Evolutionary conservation across 2,888 invertebrate species (phyloP).

Genomic region (Epiblema foenella): DNA sequence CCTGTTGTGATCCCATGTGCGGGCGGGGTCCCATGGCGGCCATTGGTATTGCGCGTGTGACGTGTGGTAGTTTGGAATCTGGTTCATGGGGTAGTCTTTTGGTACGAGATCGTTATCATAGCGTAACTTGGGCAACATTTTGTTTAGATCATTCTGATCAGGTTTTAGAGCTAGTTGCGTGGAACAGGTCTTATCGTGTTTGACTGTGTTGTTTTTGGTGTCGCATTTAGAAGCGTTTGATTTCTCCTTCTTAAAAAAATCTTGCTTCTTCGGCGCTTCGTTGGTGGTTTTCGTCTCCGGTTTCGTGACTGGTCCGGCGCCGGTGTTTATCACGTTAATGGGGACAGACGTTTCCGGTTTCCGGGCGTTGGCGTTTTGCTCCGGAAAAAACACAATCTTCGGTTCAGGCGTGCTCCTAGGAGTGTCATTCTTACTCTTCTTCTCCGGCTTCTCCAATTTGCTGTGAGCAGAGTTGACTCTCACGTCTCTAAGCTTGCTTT

Average conservation of each 20-base stretch:
- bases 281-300: conserved; percentile 67
- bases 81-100: conserved; percentile 87
- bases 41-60: conserved; percentile 87
- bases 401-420: conserved; percentile 76
- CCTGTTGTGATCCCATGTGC: conserved; percentile 83
- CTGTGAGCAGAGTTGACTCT: conserved; percentile 81
- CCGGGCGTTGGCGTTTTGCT: conserved; percentile 68
- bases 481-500: conserved; percentile 78
- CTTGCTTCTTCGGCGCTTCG: conserved; percentile 79
- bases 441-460: conserved; percentile 77
- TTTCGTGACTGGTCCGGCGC: conserved; percentile 63
- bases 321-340: conserved; percentile 77
- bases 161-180: conserved; percentile 69
- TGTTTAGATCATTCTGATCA: conserved; percentile 82
- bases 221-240: conserved; percentile 71
- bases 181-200: conserved; percentile 77
- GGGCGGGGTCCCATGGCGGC: conserved; percentile 85
- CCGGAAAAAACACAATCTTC: conserved; percentile 78
- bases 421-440: conserved; percentile 72
- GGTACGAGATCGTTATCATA: conserved; percentile 83
- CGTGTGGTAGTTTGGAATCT: conserved; percentile 88
- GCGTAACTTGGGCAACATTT: conserved; percentile 81
- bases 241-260: conserved; percentile 83
- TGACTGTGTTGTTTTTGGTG: conserved; percentile 69
- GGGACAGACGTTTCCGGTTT: conserved; percentile 79